Evolutionary conservation across 2,113 vertebrate genomes (phyloP).

Genomic region (Limanda limanda): DNA sequence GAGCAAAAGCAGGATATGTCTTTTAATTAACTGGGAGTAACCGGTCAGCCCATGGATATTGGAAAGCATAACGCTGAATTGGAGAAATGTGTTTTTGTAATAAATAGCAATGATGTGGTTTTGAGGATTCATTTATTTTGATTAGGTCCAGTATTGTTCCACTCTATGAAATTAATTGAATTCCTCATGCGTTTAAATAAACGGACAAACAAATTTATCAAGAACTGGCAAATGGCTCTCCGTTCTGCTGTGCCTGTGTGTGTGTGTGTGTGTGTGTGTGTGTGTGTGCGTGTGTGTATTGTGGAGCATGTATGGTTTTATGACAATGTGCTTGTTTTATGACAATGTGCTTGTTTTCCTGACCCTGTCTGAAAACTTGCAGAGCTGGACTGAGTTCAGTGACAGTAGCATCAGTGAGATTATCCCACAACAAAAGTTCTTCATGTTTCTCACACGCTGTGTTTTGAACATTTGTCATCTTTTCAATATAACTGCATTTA

Average conservation of each 20-base stretch:
- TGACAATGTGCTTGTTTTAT: slow-evolving; percentile 33
- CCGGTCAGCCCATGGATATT: slow-evolving; percentile 58
- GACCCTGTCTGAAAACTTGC: slow-evolving; percentile 41
- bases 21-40: slow-evolving; percentile 64
- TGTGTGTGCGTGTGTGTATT: slow-evolving; percentile 22
- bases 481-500: not conserved
- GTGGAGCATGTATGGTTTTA: slow-evolving; percentile 31
- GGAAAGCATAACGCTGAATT: slow-evolving; percentile 54
- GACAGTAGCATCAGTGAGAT: slow-evolving; percentile 36
- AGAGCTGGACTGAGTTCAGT: slow-evolving; percentile 26
- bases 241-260: slow-evolving; percentile 44
- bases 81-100: slow-evolving; percentile 68
- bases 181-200: slow-evolving; percentile 68
- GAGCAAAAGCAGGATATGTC: slow-evolving; percentile 39
- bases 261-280: slow-evolving; percentile 19
- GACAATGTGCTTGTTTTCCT: slow-evolving; percentile 22
- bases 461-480: not conserved
- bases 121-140: slow-evolving; percentile 79
- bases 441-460: not conserved
- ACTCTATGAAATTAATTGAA: slow-evolving; percentile 79
- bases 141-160: slow-evolving; percentile 75
- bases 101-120: slow-evolving; percentile 74
- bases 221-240: slow-evolving; percentile 66
- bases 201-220: slow-evolving; percentile 77
- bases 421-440: slow-evolving; percentile 13